A percentile compares a stretch with the other conserved stretches of the same genome.
Conservation (phyloP, 1,140 invertebrate species). For the Brachionus koreanus region DNA sequence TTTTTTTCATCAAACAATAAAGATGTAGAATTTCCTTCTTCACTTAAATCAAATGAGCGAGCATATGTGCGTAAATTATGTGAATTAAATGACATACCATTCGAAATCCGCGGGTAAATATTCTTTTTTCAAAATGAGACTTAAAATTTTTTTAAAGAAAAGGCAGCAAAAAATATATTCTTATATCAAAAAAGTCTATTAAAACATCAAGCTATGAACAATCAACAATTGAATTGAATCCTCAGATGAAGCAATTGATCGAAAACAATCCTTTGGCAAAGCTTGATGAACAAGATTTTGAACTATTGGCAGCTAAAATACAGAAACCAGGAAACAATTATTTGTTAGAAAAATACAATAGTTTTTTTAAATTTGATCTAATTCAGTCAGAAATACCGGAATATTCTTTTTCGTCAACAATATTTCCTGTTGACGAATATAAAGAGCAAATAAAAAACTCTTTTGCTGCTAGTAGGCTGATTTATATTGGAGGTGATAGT, state of each 20-base stretch:
- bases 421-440: constrained; percentile 63
- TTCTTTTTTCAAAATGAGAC: not conserved
- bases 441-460: constrained; percentile 62
- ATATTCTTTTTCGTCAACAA: constrained; percentile 61
- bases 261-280: not conserved
- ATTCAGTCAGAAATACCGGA: constrained; percentile 51
- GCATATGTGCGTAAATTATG: constrained; percentile 71
- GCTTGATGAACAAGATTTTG: not conserved
- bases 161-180: not conserved
- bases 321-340: not conserved
- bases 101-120: constrained; percentile 68
- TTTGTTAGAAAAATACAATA: not conserved
- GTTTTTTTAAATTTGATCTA: not conserved
- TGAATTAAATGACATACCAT: constrained; percentile 66
- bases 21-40: constrained; percentile 68
- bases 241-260: not conserved
- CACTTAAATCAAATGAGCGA: constrained; percentile 69
- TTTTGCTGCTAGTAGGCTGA: constrained; percentile 78
- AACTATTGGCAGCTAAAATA: not conserved
- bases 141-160: not conserved
- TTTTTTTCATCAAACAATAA: not conserved
- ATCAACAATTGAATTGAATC: not conserved
- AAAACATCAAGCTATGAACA: not conserved
- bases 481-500: constrained; percentile 76
- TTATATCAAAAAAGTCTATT: not conserved